Percentiles rank a stretch among this genome's conserved stretches.
These are phyloP conservation scores for Gallinago jamesoni DNA, from an alignment of 2,113 vertebrate genomes.

Conservation along the genomic window DNA sequence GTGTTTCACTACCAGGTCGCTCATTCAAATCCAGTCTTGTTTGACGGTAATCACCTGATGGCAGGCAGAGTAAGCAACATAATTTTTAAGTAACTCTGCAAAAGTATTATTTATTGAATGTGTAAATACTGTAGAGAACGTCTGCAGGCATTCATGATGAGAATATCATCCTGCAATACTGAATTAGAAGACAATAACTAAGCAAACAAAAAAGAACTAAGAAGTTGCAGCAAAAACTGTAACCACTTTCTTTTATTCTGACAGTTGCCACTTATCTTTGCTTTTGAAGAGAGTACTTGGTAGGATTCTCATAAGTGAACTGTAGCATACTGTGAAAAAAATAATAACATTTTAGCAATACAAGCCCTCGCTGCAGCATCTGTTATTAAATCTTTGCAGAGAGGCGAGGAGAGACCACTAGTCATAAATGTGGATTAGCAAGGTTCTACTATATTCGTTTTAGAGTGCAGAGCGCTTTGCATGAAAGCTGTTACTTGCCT, in stretches of 20 bases:
- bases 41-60: neutral
- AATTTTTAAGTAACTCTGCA: neutral
- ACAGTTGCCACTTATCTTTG: constrained; percentile 25
- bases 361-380: constrained; percentile 43
- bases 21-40: neutral
- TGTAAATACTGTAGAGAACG: neutral
- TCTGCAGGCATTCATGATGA: neutral
- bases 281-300: neutral
- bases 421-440: constrained; percentile 47
- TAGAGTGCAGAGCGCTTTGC: neutral
- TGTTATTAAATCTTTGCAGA: constrained; percentile 61
- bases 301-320: neutral
- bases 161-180: neutral
- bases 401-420: constrained; percentile 18
- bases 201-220: constrained; percentile 10
- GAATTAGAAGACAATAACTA: neutral
- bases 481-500: constrained; percentile 10
- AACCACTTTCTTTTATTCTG: neutral
- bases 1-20: neutral
- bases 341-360: constrained; percentile 48
- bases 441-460: neutral
- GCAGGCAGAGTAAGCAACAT: neutral
- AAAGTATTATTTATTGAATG: neutral
- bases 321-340: constrained; percentile 15
- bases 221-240: neutral